These are phyloP conservation scores for Lycaena phlaeas DNA, from an alignment of 2,888 invertebrate genomes.

Conservation along the genomic window DNA sequence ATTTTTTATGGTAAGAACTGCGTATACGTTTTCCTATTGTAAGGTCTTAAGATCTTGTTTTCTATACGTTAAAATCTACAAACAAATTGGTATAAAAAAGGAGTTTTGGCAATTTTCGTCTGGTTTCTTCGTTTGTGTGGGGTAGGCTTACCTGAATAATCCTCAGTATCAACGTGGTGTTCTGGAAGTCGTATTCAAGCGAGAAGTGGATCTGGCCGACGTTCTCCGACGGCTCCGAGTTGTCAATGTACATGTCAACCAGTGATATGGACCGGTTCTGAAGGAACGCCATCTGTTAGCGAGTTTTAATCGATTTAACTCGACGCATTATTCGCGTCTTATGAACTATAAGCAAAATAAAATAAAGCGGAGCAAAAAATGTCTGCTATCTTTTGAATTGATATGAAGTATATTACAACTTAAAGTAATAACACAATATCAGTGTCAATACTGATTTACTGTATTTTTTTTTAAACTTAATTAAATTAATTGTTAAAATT, in stretches of 20 bases:
- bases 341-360: neutral
- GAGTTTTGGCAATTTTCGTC: no score
- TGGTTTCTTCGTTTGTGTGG: no score
- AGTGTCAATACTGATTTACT: no score
- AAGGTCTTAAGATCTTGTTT: no score
- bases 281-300: slow-evolving; percentile 78
- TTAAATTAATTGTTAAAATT: no score
- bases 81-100: no score
- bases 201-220: slow-evolving; percentile 96
- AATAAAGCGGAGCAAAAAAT: neutral
- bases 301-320: slow-evolving; percentile 43
- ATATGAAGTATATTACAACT: neutral
- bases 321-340: slow-evolving; percentile 12
- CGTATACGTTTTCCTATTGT: no score
- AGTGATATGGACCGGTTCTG: slow-evolving; percentile 92
- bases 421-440: no score
- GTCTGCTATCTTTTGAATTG: no score
- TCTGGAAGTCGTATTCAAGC: slow-evolving; percentile 94
- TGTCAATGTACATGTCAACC: slow-evolving; percentile 96
- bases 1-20: no score
- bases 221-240: slow-evolving; percentile 92
- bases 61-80: no score
- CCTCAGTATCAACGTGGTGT: slow-evolving; percentile 90
- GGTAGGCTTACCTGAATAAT: slow-evolving; percentile 88
- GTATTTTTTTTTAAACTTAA: no score